Conservation (phyloP, 2,888 invertebrate species). For the Spialia ferax region DNA sequence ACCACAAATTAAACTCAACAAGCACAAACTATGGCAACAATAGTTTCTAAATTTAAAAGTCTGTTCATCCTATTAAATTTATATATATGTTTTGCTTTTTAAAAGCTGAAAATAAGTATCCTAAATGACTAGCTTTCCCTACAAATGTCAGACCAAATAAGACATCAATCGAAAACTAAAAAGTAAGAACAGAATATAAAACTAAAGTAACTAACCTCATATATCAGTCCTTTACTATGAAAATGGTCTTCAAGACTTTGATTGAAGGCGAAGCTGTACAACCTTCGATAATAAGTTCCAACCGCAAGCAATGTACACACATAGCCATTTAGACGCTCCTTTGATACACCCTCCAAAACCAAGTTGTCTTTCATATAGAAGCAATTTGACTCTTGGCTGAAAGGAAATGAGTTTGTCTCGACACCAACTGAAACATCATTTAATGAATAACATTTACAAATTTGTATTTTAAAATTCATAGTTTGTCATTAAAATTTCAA, state of each 20-base stretch:
- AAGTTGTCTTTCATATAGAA: constrained; percentile 78
- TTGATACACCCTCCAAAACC: constrained; percentile 79
- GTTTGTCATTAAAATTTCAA: too few relatives aligned
- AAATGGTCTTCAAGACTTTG: constrained; percentile 67
- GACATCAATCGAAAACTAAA: too few relatives aligned
- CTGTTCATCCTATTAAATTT: too few relatives aligned
- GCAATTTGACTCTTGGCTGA: constrained; percentile 66
- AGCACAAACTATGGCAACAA: too few relatives aligned
- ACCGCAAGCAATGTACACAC: constrained; percentile 64
- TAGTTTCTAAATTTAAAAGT: too few relatives aligned
- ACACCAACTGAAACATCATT: constrained; percentile 81
- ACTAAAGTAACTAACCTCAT: constrained; percentile 65
- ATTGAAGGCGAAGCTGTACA: constrained; percentile 76
- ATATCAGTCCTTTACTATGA: constrained; percentile 73
- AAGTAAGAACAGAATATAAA: too few relatives aligned
- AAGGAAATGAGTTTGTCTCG: constrained; percentile 84
- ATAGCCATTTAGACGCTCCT: constrained; percentile 72
- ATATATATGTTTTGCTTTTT: too few relatives aligned
- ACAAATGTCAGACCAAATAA: too few relatives aligned
- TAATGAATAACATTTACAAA: neutral
- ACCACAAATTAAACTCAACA: too few relatives aligned
- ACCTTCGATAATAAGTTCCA: constrained; percentile 76
- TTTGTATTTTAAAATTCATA: too few relatives aligned
- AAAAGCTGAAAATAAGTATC: too few relatives aligned
- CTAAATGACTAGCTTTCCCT: too few relatives aligned